Evolutionary conservation across 2,888 invertebrate genomes (phyloP).

Genomic region (Chydorus sphaericus): DNA sequence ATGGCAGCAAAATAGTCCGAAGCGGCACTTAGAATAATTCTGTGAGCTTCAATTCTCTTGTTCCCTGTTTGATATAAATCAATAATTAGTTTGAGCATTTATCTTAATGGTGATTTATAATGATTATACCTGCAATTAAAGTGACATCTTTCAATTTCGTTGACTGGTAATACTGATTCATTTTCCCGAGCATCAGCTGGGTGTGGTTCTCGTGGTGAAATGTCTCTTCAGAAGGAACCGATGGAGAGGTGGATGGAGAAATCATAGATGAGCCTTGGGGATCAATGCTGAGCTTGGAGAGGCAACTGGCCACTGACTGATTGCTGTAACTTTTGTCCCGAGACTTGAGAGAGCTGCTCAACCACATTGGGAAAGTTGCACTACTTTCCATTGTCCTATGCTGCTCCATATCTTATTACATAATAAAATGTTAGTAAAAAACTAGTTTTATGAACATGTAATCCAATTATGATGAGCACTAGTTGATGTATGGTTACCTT

Average conservation of each 20-base stretch:
- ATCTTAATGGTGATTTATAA: not conserved
- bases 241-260: conserved; percentile 3
- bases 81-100: not conserved
- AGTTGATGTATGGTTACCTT: no score
- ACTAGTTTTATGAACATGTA: no score
- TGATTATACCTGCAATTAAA: conserved; percentile 53
- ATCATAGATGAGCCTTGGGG: not conserved
- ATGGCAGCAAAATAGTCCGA: conserved; percentile 92
- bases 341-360: not conserved
- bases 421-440: not conserved
- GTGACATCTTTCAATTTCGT: conserved; percentile 77
- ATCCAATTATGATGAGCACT: no score
- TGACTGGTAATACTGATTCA: conserved; percentile 65
- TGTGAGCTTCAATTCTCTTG: conserved; percentile 58
- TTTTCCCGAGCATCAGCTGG: conserved; percentile 60
- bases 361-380: conserved; percentile 8
- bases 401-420: not conserved
- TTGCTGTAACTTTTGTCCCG: not conserved
- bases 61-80: conserved; percentile 25
- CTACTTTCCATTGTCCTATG: not conserved
- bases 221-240: conserved; percentile 22
- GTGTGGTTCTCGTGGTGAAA: conserved; percentile 46
- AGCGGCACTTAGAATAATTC: conserved; percentile 75
- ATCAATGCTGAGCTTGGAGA: not conserved
- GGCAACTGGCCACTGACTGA: not conserved